Conservation (phyloP, 2,113 vertebrate species). For the Corvus cornix region DNA sequence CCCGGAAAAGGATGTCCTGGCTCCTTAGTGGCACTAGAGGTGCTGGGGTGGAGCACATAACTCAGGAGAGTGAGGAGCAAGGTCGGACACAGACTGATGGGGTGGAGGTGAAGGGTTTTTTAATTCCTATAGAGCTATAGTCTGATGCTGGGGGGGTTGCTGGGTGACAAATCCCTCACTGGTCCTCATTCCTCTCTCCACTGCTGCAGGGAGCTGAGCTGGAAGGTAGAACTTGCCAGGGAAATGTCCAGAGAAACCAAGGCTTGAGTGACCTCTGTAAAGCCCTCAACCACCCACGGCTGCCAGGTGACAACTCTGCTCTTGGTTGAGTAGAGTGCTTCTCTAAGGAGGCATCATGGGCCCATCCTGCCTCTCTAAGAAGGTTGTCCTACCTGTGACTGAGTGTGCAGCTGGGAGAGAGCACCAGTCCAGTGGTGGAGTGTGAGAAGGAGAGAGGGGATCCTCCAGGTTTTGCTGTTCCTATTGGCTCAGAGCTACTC, state of each 20-base stretch:
- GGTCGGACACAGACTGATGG: not conserved
- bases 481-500: not conserved
- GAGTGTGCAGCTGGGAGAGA: not conserved
- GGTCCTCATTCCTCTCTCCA: not conserved
- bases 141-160: not conserved
- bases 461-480: not conserved
- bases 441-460: not conserved
- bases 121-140: not conserved
- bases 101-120: not conserved
- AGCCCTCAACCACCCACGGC: not conserved
- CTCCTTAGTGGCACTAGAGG: not conserved
- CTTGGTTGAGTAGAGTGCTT: not conserved
- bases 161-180: not conserved
- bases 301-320: not conserved
- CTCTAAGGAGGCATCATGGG: not conserved
- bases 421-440: not conserved
- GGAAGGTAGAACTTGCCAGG: not conserved
- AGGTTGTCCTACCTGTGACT: not conserved
- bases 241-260: not conserved
- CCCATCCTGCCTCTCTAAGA: not conserved
- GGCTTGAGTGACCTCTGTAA: not conserved
- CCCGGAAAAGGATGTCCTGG: not conserved
- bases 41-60: not conserved
- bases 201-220: not conserved
- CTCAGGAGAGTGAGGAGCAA: not conserved